Evolutionary conservation across 2,797 vertebrate species (phyloP).

Genomic region (Neopelma chrysocephalum): DNA sequence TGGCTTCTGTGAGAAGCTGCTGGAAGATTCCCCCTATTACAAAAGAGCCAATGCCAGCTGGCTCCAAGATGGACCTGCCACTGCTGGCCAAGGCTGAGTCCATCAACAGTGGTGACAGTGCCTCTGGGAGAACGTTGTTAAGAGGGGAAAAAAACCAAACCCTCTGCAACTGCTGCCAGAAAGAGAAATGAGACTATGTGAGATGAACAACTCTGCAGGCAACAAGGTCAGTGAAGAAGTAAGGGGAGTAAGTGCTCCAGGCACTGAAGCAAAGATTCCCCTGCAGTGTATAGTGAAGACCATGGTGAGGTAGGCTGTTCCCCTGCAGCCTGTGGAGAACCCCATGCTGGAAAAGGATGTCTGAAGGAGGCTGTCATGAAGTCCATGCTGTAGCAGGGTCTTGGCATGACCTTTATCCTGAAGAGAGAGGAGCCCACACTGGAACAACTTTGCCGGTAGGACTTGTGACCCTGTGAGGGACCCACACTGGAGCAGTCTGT

Average conservation of each 20-base stretch:
- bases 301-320: not conserved
- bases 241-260: not conserved
- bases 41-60: not conserved
- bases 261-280: not conserved
- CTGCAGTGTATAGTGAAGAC: accelerated
- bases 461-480: not conserved
- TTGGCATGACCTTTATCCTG: not conserved
- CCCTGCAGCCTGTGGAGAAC: not conserved
- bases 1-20: not conserved
- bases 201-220: not conserved
- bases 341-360: not conserved
- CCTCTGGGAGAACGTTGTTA: not conserved
- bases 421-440: accelerated
- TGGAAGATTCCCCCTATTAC: not conserved
- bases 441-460: not conserved
- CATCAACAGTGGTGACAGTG: not conserved
- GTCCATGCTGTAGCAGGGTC: accelerated
- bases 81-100: too few relatives aligned
- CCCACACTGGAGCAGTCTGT: not conserved
- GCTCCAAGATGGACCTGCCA: accelerated
- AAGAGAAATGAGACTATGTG: too few relatives aligned
- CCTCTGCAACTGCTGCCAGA: not conserved
- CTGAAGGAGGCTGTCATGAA: not conserved
- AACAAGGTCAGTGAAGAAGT: not conserved
- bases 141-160: accelerated